phyloP scores from a whole-genome alignment of 2,888 invertebrate genomes.

The Nasonovia ribisnigri region DNA sequence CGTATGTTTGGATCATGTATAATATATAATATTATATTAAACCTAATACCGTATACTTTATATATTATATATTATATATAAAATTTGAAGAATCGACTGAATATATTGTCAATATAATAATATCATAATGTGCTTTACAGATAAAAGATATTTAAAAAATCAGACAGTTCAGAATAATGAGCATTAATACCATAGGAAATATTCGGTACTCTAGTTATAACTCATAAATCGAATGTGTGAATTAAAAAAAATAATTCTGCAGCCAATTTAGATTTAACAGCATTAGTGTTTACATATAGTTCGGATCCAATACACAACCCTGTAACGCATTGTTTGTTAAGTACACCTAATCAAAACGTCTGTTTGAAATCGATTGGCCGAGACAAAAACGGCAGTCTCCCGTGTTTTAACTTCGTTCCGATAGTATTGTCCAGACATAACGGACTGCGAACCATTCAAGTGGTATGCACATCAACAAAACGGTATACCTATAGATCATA shows the following conservation, averaged over 20 bases:
- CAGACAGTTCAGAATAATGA: neutral
- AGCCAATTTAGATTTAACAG: neutral
- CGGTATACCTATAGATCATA: neutral
- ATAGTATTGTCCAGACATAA: neutral
- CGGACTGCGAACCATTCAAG: neutral
- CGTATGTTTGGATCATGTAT: neutral
- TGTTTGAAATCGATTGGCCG: conserved; percentile 1
- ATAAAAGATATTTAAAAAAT: neutral
- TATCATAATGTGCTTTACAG: neutral
- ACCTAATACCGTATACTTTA: neutral
- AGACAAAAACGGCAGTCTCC: neutral
- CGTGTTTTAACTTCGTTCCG: neutral
- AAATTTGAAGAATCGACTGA: neutral
- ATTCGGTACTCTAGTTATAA: neutral
- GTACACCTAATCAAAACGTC: neutral
- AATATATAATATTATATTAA: neutral
- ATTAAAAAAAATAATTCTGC: neutral
- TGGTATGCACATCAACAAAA: neutral
- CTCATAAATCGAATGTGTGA: neutral
- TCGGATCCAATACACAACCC: neutral
- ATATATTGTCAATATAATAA: neutral
- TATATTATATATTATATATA: neutral
- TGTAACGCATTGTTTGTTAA: neutral
- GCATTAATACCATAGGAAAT: neutral
- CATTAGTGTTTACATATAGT: neutral